These are phyloP conservation scores for Xestoiulus laeticollis DNA, from an alignment of 2,888 invertebrate genomes.

Conservation along the genomic window DNA sequence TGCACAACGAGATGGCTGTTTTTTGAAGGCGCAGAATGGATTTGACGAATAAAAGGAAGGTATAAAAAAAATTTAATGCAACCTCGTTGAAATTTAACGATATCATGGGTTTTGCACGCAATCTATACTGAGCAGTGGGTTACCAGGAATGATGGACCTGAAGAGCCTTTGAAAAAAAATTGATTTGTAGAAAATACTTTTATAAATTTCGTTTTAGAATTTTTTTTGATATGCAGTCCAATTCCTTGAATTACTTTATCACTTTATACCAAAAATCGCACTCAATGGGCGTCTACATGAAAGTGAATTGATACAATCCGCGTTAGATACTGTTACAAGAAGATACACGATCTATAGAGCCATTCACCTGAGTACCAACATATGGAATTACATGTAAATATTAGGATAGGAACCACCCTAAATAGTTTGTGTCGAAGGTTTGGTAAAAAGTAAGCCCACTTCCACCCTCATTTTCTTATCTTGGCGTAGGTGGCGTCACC, in stretches of 20 bases:
- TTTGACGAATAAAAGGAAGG: not conserved
- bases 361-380: not conserved
- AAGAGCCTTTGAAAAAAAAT: no score
- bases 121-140: not conserved
- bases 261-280: not conserved
- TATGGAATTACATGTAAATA: not conserved
- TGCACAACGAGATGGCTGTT: not conserved
- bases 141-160: not conserved
- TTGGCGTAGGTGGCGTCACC: not conserved
- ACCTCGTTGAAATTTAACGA: conserved; percentile 35
- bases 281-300: not conserved
- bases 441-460: not conserved
- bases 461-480: not conserved
- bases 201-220: no score
- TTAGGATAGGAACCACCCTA: not conserved
- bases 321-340: not conserved
- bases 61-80: not conserved
- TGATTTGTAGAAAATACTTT: no score
- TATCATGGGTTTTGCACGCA: not conserved
- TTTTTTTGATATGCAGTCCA: conserved; percentile 20
- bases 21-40: not conserved
- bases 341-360: not conserved
- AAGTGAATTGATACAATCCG: not conserved
- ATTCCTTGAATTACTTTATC: not conserved
- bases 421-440: not conserved